Conservation (phyloP, 2,797 vertebrate species). For the Triplophysa yarkandensis region DNA sequence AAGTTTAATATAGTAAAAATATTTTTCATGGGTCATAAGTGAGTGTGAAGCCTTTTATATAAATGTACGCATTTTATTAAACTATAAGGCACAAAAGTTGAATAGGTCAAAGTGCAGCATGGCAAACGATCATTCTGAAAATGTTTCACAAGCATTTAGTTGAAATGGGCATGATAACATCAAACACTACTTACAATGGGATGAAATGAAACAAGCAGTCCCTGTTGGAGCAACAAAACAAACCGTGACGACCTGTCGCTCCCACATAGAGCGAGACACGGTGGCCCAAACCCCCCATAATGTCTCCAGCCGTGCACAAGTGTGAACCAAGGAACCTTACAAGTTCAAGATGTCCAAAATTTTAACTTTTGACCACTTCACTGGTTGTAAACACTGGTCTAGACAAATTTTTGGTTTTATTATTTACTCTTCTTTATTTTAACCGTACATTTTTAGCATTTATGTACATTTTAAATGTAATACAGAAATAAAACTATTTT, state of each 20-base stretch:
- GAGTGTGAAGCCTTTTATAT: not conserved
- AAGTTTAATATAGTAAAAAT: too few relatives aligned
- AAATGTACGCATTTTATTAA: not conserved
- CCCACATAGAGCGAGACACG: not conserved
- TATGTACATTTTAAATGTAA: too few relatives aligned
- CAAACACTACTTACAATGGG: not conserved
- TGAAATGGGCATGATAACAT: not conserved
- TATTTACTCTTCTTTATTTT: too few relatives aligned
- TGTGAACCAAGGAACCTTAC: not conserved
- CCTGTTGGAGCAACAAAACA: too few relatives aligned
- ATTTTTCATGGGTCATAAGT: too few relatives aligned
- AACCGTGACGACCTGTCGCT: too few relatives aligned
- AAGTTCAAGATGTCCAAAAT: not conserved
- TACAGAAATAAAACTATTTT: too few relatives aligned
- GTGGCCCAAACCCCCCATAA: not conserved
- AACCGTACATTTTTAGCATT: too few relatives aligned
- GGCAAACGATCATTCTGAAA: too few relatives aligned
- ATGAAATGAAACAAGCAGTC: not conserved
- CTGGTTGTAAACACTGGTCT: too few relatives aligned
- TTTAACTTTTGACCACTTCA: too few relatives aligned
- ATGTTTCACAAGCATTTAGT: not conserved
- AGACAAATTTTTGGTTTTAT: too few relatives aligned
- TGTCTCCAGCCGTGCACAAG: not conserved
- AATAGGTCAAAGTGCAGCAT: not conserved
- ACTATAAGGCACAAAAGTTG: not conserved